Evolutionary conservation across 2,113 vertebrate genomes (phyloP), one percentile per base, ranked within the genome.

Genomic region (Trematomus loennbergii): DNA sequence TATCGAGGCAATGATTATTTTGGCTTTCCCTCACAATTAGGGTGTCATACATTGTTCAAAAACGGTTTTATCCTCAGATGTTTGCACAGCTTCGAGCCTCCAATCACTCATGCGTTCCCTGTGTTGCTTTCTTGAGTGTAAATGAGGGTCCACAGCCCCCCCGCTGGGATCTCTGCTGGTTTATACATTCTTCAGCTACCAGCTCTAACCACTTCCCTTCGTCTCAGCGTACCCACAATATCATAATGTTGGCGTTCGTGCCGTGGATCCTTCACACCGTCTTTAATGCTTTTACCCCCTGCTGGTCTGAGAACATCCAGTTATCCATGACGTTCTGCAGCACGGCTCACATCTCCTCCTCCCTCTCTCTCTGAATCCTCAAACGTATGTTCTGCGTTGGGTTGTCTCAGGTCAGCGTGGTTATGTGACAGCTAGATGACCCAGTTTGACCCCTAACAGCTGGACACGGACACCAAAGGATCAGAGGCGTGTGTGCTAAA

Each of bases 211-310:
- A 43, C 63, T 67, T 46, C 11, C 6, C 20, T 50, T 16, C 33
- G 12, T 78, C n/a, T n/a, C 46, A 49, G 46, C 53, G 36, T 8
- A 52, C 53, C 60, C 12, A 46, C 16, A 53, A 76, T 69, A 69
- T 57, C 52, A 48, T 52, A 55, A 20, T 0, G 11, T 53, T 55
- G 25, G 10, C 13, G 3, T 22, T 33, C 43, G n/a, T 17, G 16
- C 40, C n/a, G 63, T 63, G 76, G 68, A 72, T 73, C 46, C 62
- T 64, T 77, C 63, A 63, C 66, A 12, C 12, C 11, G 65, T 15
- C 55, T 0, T 36, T 63, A 72, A 68, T 79, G 62, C 55, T 53
- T 82, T 75, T 29, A 68, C 62, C 75, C 71, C 52, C 46, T 59
- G 10, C 63, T 22, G 58, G 72, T 75, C 72, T 43, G 48, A 52